These are phyloP conservation scores for Athripsodes cinereus DNA, from an alignment of 2,888 invertebrate species.

Conservation along the genomic window DNA sequence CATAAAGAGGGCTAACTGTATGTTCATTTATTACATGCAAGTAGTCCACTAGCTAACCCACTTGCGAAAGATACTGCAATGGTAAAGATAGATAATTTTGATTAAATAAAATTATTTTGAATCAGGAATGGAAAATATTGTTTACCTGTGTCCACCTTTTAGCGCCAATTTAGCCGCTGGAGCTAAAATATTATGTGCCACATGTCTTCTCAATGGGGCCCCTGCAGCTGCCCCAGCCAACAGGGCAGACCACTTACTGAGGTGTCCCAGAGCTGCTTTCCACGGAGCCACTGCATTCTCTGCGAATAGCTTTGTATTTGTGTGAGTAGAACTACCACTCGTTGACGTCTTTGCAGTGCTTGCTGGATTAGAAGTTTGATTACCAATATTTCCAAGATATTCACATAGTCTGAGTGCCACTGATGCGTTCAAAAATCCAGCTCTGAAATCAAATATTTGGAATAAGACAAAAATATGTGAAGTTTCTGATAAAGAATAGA, in stretches of 20 bases:
- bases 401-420: constrained; percentile 59
- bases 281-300: constrained; percentile 80
- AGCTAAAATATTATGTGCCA: constrained; percentile 30
- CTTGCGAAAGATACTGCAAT: too few species aligned
- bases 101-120: not conserved
- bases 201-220: constrained; percentile 49
- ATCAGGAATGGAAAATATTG: not conserved
- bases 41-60: too few species aligned
- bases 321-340: not conserved
- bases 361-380: not conserved
- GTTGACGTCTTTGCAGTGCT: not conserved
- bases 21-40: too few species aligned
- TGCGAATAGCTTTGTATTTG: constrained; percentile 31
- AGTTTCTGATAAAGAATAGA: too few species aligned
- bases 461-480: too few species aligned
- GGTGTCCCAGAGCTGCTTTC: constrained; percentile 70
- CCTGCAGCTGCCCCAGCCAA: constrained; percentile 61
- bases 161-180: constrained; percentile 14
- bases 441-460: constrained; percentile 45
- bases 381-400: constrained; percentile 44
- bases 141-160: constrained; percentile 1
- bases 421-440: constrained; percentile 57
- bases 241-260: constrained; percentile 66
- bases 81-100: too few species aligned
- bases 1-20: too few species aligned